phyloP scores from a whole-genome alignment of 2,888 invertebrate species.

The Dicranocentrus wangi region DNA sequence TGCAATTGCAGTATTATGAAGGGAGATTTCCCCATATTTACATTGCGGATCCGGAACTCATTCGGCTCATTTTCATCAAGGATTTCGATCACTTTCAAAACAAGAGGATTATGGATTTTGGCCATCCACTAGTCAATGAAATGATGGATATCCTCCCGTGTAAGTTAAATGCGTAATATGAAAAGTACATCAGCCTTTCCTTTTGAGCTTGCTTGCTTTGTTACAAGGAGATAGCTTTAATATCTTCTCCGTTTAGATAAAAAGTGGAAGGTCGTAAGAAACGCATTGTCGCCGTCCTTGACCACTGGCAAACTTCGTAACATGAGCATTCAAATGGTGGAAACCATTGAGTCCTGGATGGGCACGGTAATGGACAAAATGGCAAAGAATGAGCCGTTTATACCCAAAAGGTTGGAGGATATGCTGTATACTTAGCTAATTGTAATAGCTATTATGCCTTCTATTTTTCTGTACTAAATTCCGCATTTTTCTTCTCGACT shows the following conservation, averaged over 20 bases:
- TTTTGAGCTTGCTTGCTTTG: neutral
- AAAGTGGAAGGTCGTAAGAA: slow-evolving; percentile 68
- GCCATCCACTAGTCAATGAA: slow-evolving; percentile 62
- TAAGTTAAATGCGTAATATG: slow-evolving; percentile 13
- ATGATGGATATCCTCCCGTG: slow-evolving; percentile 66
- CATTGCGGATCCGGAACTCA: slow-evolving; percentile 57
- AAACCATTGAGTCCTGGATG: slow-evolving; percentile 52
- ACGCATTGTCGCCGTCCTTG: slow-evolving; percentile 45
- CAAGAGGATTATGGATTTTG: slow-evolving; percentile 55
- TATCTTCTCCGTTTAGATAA: slow-evolving; percentile 36
- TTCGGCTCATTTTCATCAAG: slow-evolving; percentile 62
- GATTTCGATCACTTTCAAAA: slow-evolving; percentile 68
- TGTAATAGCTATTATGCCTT: too few relatives aligned
- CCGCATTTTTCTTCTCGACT: too few relatives aligned
- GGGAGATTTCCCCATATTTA: slow-evolving; percentile 60
- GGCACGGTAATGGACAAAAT: slow-evolving; percentile 10
- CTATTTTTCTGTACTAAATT: too few relatives aligned
- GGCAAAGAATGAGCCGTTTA: slow-evolving; percentile 23
- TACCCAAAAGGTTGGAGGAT: slow-evolving; percentile 40
- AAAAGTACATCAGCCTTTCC: neutral
- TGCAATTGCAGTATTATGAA: slow-evolving; percentile 63
- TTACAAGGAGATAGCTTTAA: slow-evolving; percentile 8
- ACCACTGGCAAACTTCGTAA: slow-evolving; percentile 65
- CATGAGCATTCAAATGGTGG: slow-evolving; percentile 65
- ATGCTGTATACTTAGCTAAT: too few relatives aligned